Conservation (phyloP, 1,140 invertebrate species). For the Sycophila sp. region DNA sequence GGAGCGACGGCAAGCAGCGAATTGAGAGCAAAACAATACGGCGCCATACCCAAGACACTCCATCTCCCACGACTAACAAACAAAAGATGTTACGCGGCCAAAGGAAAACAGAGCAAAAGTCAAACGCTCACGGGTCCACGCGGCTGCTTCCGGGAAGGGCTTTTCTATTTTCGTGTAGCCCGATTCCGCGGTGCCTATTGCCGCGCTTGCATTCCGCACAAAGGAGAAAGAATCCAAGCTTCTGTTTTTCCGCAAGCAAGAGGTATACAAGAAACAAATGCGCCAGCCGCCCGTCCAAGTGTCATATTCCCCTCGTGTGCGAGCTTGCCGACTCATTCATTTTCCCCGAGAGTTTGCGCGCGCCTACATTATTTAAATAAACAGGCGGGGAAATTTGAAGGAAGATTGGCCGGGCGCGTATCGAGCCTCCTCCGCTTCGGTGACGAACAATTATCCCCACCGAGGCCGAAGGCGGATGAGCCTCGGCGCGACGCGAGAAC, state of each 20-base stretch:
- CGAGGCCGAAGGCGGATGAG: slow-evolving; percentile 32
- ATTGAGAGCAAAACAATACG: background rate
- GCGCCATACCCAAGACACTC: background rate
- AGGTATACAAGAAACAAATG: background rate
- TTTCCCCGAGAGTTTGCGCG: slow-evolving; percentile 53
- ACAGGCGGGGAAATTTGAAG: slow-evolving; percentile 50
- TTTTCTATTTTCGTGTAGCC: slow-evolving; percentile 8
- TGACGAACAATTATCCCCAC: slow-evolving; percentile 65
- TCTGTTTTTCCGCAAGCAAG: slow-evolving; percentile 1
- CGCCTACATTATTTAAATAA: slow-evolving; percentile 66
- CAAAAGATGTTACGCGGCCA: background rate
- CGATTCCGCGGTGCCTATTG: background rate
- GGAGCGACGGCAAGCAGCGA: background rate
- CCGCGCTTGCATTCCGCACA: background rate
- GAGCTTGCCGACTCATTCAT: slow-evolving; percentile 63
- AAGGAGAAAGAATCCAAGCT: background rate
- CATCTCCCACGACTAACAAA: slow-evolving; percentile 9
- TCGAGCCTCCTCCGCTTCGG: slow-evolving; percentile 40
- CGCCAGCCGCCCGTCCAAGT: background rate
- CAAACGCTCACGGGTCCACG: background rate
- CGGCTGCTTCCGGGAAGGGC: slow-evolving; percentile 12
- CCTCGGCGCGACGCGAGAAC: slow-evolving; percentile 28
- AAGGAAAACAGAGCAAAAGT: slow-evolving; percentile 4
- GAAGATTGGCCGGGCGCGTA: slow-evolving; percentile 52
- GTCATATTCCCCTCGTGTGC: slow-evolving; percentile 14